Conservation (phyloP, 2,113 vertebrate species). For the Pelmatolapia mariae region DNA sequence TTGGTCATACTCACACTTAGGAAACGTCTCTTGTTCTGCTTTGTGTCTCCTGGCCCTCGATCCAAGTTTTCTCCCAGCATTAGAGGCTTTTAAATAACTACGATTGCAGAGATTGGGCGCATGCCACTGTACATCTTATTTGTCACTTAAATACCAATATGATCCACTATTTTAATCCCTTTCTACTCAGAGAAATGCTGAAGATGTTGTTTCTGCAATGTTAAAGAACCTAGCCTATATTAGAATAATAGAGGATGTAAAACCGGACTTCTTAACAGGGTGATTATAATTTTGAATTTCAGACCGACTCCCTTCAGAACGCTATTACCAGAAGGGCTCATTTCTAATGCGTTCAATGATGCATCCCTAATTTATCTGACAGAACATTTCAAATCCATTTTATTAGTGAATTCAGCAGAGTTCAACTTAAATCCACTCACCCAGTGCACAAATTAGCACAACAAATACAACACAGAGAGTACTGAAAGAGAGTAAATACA, state of each 20-base stretch:
- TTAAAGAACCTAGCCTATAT: neutral
- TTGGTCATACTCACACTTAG: neutral
- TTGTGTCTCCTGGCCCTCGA: neutral
- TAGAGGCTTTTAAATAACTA: neutral
- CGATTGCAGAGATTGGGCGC: neutral
- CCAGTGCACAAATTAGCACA: neutral
- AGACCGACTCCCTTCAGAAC: neutral
- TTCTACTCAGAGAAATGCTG: neutral
- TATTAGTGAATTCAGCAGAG: neutral
- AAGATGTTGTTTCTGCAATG: neutral
- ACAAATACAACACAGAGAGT: neutral
- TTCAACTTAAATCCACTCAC: neutral
- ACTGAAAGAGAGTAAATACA: neutral
- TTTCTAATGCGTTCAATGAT: neutral
- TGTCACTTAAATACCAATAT: slow-evolving; percentile 1
- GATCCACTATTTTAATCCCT: neutral
- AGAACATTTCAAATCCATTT: neutral
- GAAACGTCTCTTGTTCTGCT: neutral
- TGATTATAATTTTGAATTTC: neutral
- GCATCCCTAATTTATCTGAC: neutral
- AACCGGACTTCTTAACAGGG: neutral
- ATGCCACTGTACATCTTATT: neutral
- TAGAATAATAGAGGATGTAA: neutral
- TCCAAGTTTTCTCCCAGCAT: neutral
- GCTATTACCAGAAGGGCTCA: neutral